Percentiles rank a stretch among this genome's conserved stretches.
phyloP scores from a whole-genome alignment of 92 coral and sea anemone genomes.

The Phenganax subtilis region DNA sequence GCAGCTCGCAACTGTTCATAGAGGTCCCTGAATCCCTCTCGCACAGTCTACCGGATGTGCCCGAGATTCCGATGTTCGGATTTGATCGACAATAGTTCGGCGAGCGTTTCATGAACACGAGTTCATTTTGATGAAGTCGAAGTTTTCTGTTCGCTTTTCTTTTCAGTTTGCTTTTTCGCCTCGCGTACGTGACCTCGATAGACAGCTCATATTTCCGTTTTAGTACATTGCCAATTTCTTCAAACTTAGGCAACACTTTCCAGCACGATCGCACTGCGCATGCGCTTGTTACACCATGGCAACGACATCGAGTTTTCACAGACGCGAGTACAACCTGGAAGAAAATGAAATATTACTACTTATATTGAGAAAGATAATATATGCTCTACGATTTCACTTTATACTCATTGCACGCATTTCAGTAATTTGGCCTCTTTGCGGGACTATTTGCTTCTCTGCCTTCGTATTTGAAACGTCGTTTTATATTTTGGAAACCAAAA shows the following conservation, averaged over 20 bases:
- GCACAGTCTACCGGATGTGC: slow-evolving; percentile 83
- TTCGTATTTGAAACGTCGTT: too few relatives aligned
- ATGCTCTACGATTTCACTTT: neutral
- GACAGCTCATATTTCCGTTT: slow-evolving; percentile 61
- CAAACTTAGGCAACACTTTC: slow-evolving; percentile 64
- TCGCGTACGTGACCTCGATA: slow-evolving; percentile 57
- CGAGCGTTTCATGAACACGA: slow-evolving; percentile 66
- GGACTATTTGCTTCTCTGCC: too few relatives aligned
- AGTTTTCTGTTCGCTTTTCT: slow-evolving; percentile 61
- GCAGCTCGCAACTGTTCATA: slow-evolving; percentile 62
- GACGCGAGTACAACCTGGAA: slow-evolving; percentile 62
- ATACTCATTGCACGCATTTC: too few relatives aligned
- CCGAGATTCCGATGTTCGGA: slow-evolving; percentile 60
- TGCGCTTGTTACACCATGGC: slow-evolving; percentile 87
- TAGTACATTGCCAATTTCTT: slow-evolving; percentile 55
- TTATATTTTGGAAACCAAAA: too few relatives aligned
- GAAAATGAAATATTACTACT: neutral
- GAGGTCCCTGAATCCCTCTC: slow-evolving; percentile 59
- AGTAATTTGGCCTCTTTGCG: too few relatives aligned
- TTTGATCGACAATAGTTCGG: slow-evolving; percentile 78
- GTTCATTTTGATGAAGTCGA: slow-evolving; percentile 44
- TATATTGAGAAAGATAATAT: neutral
- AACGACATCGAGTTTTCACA: slow-evolving; percentile 70
- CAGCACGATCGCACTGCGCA: slow-evolving; percentile 75
- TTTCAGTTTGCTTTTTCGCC: slow-evolving; percentile 56